Evolutionary conservation across 1,140 invertebrate genomes (phyloP).

Genomic region (Drosophila nasuta): DNA sequence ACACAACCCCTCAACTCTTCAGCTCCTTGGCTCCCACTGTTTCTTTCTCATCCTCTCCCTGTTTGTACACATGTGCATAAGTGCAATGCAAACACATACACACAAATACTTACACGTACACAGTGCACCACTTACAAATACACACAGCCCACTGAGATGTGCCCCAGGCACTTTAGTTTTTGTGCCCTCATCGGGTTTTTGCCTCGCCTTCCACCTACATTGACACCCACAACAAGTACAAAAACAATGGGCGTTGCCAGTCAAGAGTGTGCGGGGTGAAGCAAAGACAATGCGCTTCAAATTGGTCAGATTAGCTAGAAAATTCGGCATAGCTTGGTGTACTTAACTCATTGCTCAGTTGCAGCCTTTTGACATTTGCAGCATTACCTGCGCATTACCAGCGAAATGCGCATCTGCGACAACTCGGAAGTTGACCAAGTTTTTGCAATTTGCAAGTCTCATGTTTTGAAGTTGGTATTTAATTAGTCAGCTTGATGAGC

Average conservation of each 20-base stretch:
- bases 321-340: slow-evolving; percentile 58
- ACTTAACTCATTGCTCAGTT: slow-evolving; percentile 34
- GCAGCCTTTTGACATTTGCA: slow-evolving; percentile 69
- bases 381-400: slow-evolving; percentile 67
- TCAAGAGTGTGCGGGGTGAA: slow-evolving; percentile 24
- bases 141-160: slow-evolving; percentile 19
- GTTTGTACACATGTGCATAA: slow-evolving; percentile 79
- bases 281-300: slow-evolving; percentile 76
- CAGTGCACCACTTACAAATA: slow-evolving; percentile 33
- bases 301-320: slow-evolving; percentile 77
- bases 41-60: slow-evolving; percentile 15
- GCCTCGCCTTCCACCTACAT: slow-evolving; percentile 33
- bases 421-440: slow-evolving; percentile 20
- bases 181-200: slow-evolving; percentile 61
- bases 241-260: slow-evolving; percentile 57
- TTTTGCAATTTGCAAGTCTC: slow-evolving; percentile 28
- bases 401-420: slow-evolving; percentile 34
- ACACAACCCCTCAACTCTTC: background rate
- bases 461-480: slow-evolving; percentile 56
- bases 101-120: slow-evolving; percentile 18
- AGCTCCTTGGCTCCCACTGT: background rate
- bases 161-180: slow-evolving; percentile 70
- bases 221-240: slow-evolving; percentile 31
- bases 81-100: slow-evolving; percentile 69
- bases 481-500: slow-evolving; percentile 64